Percentiles rank a stretch among this genome's conserved stretches.
phyloP scores from a whole-genome alignment of 1,140 invertebrate genomes.

The Cataglyphis hispanica region DNA sequence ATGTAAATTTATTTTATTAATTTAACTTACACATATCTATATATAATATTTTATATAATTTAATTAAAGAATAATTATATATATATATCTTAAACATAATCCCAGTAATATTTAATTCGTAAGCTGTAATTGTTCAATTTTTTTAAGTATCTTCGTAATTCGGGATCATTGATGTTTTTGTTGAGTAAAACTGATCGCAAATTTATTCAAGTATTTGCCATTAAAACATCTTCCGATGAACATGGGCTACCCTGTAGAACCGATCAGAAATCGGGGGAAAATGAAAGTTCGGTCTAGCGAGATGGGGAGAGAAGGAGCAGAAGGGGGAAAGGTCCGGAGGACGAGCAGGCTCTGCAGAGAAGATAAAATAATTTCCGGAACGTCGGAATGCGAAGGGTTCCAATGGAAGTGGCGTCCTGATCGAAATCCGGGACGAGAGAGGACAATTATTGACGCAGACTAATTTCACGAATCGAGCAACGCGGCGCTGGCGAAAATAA shows the following conservation, averaged over 20 bases:
- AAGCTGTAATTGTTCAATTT: background rate
- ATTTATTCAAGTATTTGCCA: conserved; percentile 45
- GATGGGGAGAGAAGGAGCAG: background rate
- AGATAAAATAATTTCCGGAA: conserved; percentile 76
- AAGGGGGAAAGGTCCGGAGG: background rate
- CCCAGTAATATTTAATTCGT: background rate
- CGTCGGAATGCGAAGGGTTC: conserved; percentile 67
- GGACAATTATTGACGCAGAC: conserved; percentile 71
- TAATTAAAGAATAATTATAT: background rate
- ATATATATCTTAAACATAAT: background rate
- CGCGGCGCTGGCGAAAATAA: conserved; percentile 48
- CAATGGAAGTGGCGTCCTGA: conserved; percentile 65
- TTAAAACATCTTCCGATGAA: conserved; percentile 51
- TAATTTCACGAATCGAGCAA: conserved; percentile 65
- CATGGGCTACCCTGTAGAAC: conserved; percentile 24
- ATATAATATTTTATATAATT: conserved; percentile 14
- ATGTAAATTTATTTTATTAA: background rate
- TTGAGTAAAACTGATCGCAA: conserved; percentile 5
- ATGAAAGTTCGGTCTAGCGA: conserved; percentile 48
- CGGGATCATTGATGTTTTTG: background rate
- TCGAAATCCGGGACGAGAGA: conserved; percentile 69
- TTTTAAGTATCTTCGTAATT: background rate
- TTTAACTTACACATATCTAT: background rate
- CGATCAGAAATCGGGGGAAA: conserved; percentile 50
- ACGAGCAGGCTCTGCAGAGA: conserved; percentile 48